Conservation (phyloP, 2,113 vertebrate genomes). For the Spermophilus dauricus region DNA sequence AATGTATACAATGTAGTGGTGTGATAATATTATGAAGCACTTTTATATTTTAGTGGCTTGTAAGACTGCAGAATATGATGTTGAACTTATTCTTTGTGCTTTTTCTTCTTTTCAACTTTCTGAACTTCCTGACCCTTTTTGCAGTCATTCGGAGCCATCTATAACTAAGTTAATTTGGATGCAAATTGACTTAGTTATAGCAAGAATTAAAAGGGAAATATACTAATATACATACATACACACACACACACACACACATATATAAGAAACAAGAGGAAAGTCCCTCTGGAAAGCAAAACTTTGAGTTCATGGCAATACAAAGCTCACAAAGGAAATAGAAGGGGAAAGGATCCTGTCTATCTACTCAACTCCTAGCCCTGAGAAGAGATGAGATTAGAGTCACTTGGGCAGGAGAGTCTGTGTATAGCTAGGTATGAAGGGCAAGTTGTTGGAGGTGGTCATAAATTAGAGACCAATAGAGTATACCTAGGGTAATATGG, state of each 20-base stretch:
- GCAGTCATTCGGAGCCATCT: neutral
- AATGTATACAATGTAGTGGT: slow-evolving; percentile 2
- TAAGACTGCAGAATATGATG: neutral
- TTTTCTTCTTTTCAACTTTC: slow-evolving; percentile 15
- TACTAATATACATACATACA: too few species aligned
- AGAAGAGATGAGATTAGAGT: slow-evolving; percentile 26
- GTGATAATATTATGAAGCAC: slow-evolving; percentile 30
- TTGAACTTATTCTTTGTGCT: slow-evolving; percentile 31
- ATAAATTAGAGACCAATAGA: neutral
- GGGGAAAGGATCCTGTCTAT: neutral
- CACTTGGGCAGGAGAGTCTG: neutral
- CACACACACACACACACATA: too few species aligned
- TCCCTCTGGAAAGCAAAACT: slow-evolving; percentile 24
- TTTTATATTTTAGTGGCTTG: neutral
- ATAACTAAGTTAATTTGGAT: neutral
- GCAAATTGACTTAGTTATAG: slow-evolving; percentile 17
- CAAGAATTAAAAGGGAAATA: slow-evolving; percentile 21
- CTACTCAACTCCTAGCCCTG: neutral
- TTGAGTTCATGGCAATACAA: neutral
- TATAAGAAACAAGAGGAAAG: slow-evolving; percentile 47
- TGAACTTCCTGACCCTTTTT: neutral
- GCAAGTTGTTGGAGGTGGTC: neutral
- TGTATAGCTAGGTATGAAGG: neutral
- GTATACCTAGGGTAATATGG: neutral
- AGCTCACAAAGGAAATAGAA: slow-evolving; percentile 45